Conservation (phyloP, 2,888 invertebrate species). For the Ligdia adustata region DNA sequence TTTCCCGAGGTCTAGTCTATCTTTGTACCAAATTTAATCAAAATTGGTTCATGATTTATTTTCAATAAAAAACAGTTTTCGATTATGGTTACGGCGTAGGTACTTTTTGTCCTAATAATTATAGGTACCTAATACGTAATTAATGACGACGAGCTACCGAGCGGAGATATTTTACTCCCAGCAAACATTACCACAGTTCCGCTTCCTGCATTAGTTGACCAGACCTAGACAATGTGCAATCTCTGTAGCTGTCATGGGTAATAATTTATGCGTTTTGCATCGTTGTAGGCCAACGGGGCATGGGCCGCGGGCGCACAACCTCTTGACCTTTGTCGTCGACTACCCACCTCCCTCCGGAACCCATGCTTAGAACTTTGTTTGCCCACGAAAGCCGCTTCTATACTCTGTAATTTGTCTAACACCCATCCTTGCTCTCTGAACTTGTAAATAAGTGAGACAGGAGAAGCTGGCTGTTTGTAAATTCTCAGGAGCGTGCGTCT, state of each 20-base stretch:
- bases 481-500: neutral
- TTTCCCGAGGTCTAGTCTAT: too few relatives aligned
- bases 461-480: conserved; percentile 3
- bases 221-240: conserved; percentile 31
- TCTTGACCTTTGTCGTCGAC: conserved; percentile 59
- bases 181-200: conserved; percentile 25
- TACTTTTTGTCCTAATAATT: too few relatives aligned
- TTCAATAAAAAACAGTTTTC: too few relatives aligned
- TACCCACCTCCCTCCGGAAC: conserved; percentile 43
- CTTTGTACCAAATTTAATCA: too few relatives aligned
- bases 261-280: conserved; percentile 53
- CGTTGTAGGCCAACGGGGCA: conserved; percentile 55
- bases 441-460: conserved; percentile 44
- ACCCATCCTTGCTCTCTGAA: conserved; percentile 56
- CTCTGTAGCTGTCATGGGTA: conserved; percentile 50
- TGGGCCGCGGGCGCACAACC: conserved; percentile 42
- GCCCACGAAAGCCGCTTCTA: conserved; percentile 48
- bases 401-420: conserved; percentile 55
- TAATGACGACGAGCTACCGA: too few relatives aligned
- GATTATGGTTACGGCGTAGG: too few relatives aligned
- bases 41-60: too few relatives aligned
- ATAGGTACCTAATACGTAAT: too few relatives aligned
- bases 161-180: neutral
- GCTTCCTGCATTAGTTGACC: conserved; percentile 18
- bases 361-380: conserved; percentile 54